Base-by-base conservation (phyloP, 1,140 invertebrate species). In the Atta texana region DNA sequence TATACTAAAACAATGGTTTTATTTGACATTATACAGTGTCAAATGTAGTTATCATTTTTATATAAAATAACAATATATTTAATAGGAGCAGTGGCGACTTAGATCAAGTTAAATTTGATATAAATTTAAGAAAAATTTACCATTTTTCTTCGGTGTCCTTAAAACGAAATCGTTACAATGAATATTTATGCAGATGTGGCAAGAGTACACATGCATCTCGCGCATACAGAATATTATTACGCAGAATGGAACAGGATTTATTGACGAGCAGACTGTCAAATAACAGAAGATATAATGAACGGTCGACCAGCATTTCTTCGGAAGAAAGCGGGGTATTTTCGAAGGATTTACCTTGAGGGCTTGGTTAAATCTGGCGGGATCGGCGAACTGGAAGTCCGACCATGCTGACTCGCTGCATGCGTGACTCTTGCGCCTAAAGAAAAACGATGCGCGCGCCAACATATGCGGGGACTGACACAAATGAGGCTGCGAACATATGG, bases 401-500 rank as follows among this genome's bases (percentile, higher is more conserved):
- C 55, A 24, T 24, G 51, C 66, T 57, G 78, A 57, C 53, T 57
- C 24, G 78, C 55, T 49, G 80, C 69, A 84, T 84, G 80, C 80
- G 80, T 84, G 80, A 84, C 69, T 84, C 68, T 84, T 61, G 28
- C 55, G 57, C 53, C 69, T 61, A 84, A 84, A 84, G 80, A 84
- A 84, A 82, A 84, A 75, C 80, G 80, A 84, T 75, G 80, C 66
- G 63, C 66, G 64, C 69, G 80, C 80, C 80, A 84, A 61, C 80
- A 84, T 84, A 31, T 84, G 80, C 80, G 69, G 34, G 53, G 55
- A 75, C 80, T 84, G 80, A 84, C 80, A 84, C 69, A 84, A 84
- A 84, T 84, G 69, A 84, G 80, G 55, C 80, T 51, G 69, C 80
- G 80, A 84, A 84, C 80, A 84, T 84, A 84, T 84, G 80, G 80